Conservation (phyloP, 53 echinoderm and acorn worm genomes). For the Glandiceps talaboti region DNA sequence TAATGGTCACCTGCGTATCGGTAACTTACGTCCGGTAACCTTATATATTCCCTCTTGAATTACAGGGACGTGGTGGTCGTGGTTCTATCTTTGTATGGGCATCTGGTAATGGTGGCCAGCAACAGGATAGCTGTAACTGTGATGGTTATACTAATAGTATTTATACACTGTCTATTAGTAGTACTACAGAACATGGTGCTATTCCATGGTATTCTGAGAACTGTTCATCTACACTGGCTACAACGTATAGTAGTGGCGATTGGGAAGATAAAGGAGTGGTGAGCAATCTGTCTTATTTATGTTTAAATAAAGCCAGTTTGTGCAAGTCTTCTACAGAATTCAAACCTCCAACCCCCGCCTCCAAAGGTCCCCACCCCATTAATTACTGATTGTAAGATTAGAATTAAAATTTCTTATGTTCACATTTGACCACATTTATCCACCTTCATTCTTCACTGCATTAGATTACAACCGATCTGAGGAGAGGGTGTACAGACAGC, state of each 20-base stretch:
- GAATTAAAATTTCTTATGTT: too few relatives aligned
- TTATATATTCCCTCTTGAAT: too few relatives aligned
- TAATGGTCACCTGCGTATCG: too few relatives aligned
- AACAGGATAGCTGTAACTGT: conserved; percentile 4
- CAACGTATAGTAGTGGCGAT: conserved; percentile 12
- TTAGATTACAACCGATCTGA: conserved; percentile 22
- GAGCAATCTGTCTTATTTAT: too few relatives aligned
- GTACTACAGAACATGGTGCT: background rate
- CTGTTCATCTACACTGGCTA: conserved; percentile 8
- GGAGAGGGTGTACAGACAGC: background rate
- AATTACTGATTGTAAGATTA: too few relatives aligned
- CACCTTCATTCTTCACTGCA: too few relatives aligned
- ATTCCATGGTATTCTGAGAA: conserved; percentile 8
- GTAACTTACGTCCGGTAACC: too few relatives aligned
- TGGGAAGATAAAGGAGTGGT: background rate
- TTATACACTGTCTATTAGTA: conserved; percentile 5
- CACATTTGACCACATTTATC: too few relatives aligned
- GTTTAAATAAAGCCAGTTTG: too few relatives aligned
- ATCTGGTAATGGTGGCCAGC: conserved; percentile 6
- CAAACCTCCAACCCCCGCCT: too few relatives aligned
- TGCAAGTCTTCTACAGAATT: too few relatives aligned
- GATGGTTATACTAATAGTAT: conserved; percentile 10
- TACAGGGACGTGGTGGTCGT: conserved; percentile 4
- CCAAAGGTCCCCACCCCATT: too few relatives aligned
- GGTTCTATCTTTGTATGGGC: conserved; percentile 16